Percentiles rank a stretch among this genome's conserved stretches.
Evolutionary conservation across 1,140 invertebrate species (phyloP).

Genomic region (Drosophila setifemur): DNA sequence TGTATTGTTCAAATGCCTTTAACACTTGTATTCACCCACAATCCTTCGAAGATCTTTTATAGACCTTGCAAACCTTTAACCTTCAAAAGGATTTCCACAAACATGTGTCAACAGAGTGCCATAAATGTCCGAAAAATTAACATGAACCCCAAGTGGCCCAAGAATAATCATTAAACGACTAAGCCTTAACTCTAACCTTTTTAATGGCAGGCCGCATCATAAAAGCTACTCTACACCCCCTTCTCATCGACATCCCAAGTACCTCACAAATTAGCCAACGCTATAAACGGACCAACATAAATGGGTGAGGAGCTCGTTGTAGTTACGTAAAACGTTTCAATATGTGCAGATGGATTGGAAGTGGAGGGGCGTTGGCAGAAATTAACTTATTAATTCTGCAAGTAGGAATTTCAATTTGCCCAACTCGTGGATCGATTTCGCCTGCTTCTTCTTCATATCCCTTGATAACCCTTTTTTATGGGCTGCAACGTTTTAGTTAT

Average conservation of each 20-base stretch:
- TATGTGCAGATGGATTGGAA: conserved; percentile 36
- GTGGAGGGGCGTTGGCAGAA: conserved; percentile 47
- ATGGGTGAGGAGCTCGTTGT: conserved; percentile 35
- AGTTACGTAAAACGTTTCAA: conserved; percentile 60
- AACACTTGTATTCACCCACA: background rate
- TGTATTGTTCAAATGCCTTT: background rate
- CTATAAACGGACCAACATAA: no score
- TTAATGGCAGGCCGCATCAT: conserved; percentile 60
- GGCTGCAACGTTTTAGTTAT: conserved; percentile 62
- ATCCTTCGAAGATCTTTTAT: background rate
- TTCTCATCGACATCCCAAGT: no score
- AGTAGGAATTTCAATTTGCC: conserved; percentile 61
- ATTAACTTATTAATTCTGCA: conserved; percentile 75
- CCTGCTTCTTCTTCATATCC: no score
- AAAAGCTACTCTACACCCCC: conserved; percentile 11
- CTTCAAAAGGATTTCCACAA: conserved; percentile 10
- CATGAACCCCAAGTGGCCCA: conserved; percentile 30
- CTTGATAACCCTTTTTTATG: conserved; percentile 61
- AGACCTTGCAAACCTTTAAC: conserved; percentile 18
- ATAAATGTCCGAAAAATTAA: conserved; percentile 60
- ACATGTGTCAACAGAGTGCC: conserved; percentile 46
- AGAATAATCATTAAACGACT: conserved; percentile 48
- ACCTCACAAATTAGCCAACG: no score
- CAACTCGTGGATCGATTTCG: conserved; percentile 48
- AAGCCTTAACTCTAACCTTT: conserved; percentile 74